Evolutionary conservation across 2,888 invertebrate genomes (phyloP).

Genomic region (Thymelicus lineola): DNA sequence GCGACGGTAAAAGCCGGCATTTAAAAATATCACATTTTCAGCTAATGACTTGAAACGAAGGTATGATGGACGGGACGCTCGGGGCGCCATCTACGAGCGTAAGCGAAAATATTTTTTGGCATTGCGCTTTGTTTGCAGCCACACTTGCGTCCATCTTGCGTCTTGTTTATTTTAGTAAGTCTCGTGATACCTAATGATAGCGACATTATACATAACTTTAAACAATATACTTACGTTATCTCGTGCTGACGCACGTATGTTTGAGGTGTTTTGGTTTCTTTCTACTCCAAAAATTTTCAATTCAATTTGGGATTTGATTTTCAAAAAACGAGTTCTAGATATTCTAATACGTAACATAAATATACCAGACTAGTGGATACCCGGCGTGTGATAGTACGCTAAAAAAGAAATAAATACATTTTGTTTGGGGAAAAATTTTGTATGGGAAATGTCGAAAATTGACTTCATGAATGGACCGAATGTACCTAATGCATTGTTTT

Average conservation of each 20-base stretch:
- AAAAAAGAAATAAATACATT: too few species aligned
- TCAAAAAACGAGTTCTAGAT: too few species aligned
- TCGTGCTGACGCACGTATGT: constrained; percentile 38
- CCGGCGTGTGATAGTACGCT: too few species aligned
- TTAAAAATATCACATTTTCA: constrained; percentile 20
- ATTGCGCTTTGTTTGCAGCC: constrained; percentile 46
- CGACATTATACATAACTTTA: constrained; percentile 34
- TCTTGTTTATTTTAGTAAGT: constrained; percentile 72
- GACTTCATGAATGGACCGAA: too few species aligned
- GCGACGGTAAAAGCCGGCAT: neutral
- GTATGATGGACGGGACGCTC: neutral
- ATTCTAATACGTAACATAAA: too few species aligned
- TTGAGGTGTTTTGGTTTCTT: neutral
- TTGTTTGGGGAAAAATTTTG: too few species aligned
- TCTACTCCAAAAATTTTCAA: neutral
- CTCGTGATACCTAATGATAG: constrained; percentile 55
- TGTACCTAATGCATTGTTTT: too few species aligned
- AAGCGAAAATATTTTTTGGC: constrained; percentile 61
- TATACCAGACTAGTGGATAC: too few species aligned
- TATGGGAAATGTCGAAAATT: too few species aligned
- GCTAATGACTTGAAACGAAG: constrained; percentile 5
- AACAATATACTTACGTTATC: constrained; percentile 21
- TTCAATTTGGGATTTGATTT: neutral
- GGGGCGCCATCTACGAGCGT: constrained; percentile 4
- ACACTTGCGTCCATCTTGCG: constrained; percentile 45